phyloP scores from a whole-genome alignment of 1,140 invertebrate genomes.

The Drosophila sulfurigaster region DNA sequence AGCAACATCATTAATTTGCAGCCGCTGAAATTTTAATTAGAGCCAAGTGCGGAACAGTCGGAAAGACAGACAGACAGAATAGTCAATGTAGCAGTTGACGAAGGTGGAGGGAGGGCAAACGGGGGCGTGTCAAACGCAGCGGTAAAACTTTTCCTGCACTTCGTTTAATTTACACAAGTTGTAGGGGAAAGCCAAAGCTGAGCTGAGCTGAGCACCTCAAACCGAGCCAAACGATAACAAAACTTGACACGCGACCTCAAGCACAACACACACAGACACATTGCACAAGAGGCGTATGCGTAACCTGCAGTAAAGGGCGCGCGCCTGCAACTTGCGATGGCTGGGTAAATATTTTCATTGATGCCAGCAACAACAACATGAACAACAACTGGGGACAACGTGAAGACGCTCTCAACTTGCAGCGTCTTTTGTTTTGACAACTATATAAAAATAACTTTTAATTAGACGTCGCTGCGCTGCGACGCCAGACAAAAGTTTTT shows the following conservation, averaged over 20 bases:
- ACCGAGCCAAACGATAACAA: slow-evolving; percentile 34
- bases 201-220: slow-evolving; percentile 2
- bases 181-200: slow-evolving; percentile 14
- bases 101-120: not conserved
- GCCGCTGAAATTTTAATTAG: slow-evolving; percentile 70
- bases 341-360: slow-evolving; percentile 80
- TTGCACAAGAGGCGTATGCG: slow-evolving; percentile 52
- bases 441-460: slow-evolving; percentile 67
- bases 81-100: not conserved
- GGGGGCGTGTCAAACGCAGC: slow-evolving; percentile 63
- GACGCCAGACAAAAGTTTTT: slow-evolving; percentile 45
- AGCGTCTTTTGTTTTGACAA: slow-evolving; percentile 49
- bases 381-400: slow-evolving; percentile 4
- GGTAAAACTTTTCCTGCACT: slow-evolving; percentile 47
- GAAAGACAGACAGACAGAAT: not conserved
- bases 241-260: slow-evolving; percentile 55
- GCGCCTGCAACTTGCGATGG: slow-evolving; percentile 53
- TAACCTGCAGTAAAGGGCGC: slow-evolving; percentile 47
- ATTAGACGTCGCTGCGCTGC: slow-evolving; percentile 60
- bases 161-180: slow-evolving; percentile 65
- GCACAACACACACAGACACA: not conserved
- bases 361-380: slow-evolving; percentile 47
- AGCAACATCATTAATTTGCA: slow-evolving; percentile 55
- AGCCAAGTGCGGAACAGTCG: slow-evolving; percentile 21
- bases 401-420: not conserved